Evolutionary conservation across 2,888 invertebrate species (phyloP).

Genomic region (Thumatha senex): DNA sequence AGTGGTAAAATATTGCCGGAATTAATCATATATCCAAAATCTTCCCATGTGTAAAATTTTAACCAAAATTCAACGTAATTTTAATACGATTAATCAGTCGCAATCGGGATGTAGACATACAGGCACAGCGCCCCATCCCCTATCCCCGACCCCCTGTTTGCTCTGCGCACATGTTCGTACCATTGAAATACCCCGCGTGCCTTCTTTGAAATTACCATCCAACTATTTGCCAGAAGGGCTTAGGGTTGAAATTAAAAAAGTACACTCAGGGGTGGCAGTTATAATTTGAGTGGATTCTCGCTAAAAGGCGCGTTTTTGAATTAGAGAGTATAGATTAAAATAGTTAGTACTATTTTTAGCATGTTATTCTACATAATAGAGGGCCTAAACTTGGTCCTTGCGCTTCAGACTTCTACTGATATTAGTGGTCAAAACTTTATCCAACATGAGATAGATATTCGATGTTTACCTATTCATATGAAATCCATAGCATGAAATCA

Average conservation of each 20-base stretch:
- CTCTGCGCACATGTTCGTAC: slow-evolving; percentile 9
- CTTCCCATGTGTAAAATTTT: background rate
- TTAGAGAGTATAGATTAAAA: background rate
- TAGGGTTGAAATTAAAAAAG: slow-evolving; percentile 38
- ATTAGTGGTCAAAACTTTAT: too few species aligned
- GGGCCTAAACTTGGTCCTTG: too few species aligned
- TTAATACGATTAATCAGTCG: slow-evolving; percentile 6
- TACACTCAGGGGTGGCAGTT: slow-evolving; percentile 9
- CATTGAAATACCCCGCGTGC: slow-evolving; percentile 30
- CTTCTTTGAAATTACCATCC: slow-evolving; percentile 44
- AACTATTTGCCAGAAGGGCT: slow-evolving; percentile 38
- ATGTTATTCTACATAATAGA: too few species aligned
- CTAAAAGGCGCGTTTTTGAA: background rate
- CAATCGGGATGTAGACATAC: slow-evolving; percentile 1
- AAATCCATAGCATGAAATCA: too few species aligned
- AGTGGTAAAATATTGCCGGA: too few species aligned
- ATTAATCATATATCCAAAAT: too few species aligned
- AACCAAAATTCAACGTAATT: slow-evolving; percentile 1
- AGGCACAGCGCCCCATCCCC: background rate
- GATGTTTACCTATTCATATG: too few species aligned
- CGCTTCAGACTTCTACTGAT: too few species aligned
- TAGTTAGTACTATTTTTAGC: background rate
- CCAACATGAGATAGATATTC: too few species aligned
- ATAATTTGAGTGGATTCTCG: slow-evolving; percentile 16
- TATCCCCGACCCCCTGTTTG: slow-evolving; percentile 4